phyloP scores from a whole-genome alignment of 2,113 vertebrate species.

The Apeltes quadracus region DNA sequence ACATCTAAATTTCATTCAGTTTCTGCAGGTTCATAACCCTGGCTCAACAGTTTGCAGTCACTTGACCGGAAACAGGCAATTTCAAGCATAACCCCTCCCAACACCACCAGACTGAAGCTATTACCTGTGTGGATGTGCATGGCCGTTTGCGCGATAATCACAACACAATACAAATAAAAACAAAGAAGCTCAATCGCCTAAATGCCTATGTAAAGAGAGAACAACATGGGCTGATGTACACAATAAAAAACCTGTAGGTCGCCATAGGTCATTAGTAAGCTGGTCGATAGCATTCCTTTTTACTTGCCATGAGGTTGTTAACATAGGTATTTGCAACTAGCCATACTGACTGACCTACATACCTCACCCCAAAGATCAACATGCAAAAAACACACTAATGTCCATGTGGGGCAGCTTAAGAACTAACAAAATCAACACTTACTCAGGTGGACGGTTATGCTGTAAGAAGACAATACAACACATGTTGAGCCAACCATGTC shows the following conservation, averaged over 20 bases:
- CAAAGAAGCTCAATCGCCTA: not conserved
- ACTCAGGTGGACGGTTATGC: not conserved
- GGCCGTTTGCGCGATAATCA: too few relatives aligned
- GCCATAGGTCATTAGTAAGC: not conserved
- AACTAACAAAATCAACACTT: slow-evolving; percentile 1
- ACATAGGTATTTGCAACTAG: not conserved
- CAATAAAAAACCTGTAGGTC: not conserved
- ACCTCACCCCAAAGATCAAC: not conserved
- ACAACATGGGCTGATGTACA: not conserved
- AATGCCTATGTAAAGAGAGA: too few relatives aligned
- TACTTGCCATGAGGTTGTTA: not conserved
- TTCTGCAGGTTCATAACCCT: not conserved
- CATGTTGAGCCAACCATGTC: not conserved
- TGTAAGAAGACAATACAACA: not conserved
- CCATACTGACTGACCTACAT: not conserved
- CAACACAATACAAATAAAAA: not conserved
- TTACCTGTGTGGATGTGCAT: not conserved
- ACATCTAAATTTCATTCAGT: not conserved
- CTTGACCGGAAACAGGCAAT: not conserved
- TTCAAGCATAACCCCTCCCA: not conserved
- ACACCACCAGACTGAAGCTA: not conserved
- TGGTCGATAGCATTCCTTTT: not conserved
- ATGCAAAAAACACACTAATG: not conserved
- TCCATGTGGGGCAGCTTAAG: not conserved
- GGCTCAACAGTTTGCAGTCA: not conserved